phyloP scores from a whole-genome alignment of 2,113 vertebrate species.

The Ptilonorhynchus violaceus region DNA sequence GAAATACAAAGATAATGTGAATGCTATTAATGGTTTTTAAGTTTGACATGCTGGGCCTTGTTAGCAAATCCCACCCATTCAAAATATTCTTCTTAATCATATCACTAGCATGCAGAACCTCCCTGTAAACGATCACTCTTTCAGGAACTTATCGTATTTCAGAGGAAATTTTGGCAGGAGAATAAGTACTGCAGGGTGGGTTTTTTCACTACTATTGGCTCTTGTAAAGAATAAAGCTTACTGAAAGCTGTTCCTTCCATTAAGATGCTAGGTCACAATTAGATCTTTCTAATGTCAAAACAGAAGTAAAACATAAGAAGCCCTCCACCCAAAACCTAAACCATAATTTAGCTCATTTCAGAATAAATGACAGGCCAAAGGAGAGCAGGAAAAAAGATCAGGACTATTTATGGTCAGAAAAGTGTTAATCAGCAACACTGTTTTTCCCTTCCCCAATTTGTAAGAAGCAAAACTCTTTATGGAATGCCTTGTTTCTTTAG shows the following conservation, averaged over 20 bases:
- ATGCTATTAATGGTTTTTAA: slow-evolving; percentile 7
- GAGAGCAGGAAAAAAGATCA: neutral
- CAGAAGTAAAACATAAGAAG: neutral
- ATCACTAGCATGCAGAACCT: neutral
- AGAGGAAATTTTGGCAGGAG: neutral
- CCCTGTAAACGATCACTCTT: neutral
- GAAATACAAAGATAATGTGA: neutral
- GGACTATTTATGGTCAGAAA: neutral
- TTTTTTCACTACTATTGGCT: neutral
- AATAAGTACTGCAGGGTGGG: neutral
- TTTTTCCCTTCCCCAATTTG: neutral
- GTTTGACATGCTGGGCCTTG: neutral
- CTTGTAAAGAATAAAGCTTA: neutral
- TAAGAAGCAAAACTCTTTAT: neutral
- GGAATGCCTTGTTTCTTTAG: neutral
- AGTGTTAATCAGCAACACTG: neutral
- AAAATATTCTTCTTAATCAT: neutral
- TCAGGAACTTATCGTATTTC: neutral
- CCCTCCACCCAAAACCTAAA: neutral
- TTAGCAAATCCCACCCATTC: neutral
- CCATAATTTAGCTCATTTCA: neutral
- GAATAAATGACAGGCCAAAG: neutral
- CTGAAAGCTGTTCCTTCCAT: neutral
- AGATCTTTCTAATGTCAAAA: neutral
- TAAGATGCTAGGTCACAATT: neutral